These are phyloP conservation scores for Epistrophella euchroma DNA, from an alignment of 2,888 invertebrate genomes.

Conservation along the genomic window DNA sequence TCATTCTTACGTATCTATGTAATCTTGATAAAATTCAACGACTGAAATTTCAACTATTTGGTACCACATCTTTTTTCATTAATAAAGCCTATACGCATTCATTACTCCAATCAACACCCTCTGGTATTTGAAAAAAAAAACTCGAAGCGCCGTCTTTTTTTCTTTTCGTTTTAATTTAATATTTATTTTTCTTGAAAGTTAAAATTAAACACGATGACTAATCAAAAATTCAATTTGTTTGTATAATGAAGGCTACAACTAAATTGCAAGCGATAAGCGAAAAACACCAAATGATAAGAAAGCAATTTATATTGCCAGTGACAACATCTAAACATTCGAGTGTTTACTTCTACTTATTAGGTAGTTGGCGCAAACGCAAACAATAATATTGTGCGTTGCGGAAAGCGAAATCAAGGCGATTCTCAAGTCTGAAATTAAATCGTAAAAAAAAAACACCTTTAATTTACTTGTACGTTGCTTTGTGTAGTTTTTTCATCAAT, in stretches of 20 bases:
- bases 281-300: slow-evolving; percentile 10
- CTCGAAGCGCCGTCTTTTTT: neutral
- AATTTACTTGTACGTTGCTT: slow-evolving; percentile 15
- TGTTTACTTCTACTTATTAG: neutral
- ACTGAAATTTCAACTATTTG: neutral
- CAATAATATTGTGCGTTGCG: slow-evolving; percentile 13
- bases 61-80: neutral
- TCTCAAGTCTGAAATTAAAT: slow-evolving; percentile 16
- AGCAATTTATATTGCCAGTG: slow-evolving; percentile 12
- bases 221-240: slow-evolving; percentile 2
- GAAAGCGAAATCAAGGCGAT: slow-evolving; percentile 27
- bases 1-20: neutral
- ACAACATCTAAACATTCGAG: neutral
- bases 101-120: neutral
- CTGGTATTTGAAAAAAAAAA: neutral
- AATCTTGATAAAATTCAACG: neutral
- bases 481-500: neutral
- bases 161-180: neutral
- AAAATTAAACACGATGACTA: slow-evolving; percentile 15
- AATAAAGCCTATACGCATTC: neutral
- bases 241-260: neutral
- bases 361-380: slow-evolving; percentile 13
- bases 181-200: neutral
- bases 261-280: slow-evolving; percentile 17
- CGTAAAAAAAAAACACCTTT: slow-evolving; percentile 2